These are phyloP conservation scores for Coremacera marginata DNA, from an alignment of 2,888 invertebrate species.

Conservation along the genomic window DNA sequence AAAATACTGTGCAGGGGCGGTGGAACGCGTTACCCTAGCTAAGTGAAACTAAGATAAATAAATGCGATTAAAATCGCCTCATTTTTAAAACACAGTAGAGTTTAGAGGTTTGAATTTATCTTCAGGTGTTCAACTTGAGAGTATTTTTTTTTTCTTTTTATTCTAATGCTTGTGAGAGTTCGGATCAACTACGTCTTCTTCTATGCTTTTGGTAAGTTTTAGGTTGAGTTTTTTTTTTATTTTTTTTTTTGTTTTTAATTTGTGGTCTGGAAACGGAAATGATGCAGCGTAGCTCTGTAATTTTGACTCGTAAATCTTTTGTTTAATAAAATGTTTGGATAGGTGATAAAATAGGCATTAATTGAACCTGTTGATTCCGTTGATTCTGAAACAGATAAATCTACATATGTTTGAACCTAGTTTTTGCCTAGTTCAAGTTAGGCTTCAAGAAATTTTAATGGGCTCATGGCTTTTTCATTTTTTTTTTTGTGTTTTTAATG, in stretches of 20 bases:
- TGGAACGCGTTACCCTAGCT: background rate
- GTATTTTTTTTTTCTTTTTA: conserved; percentile 51
- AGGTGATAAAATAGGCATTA: conserved; percentile 38
- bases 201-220: conserved; percentile 40
- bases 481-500: background rate
- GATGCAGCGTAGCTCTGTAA: conserved; percentile 61
- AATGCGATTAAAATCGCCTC: conserved; percentile 33
- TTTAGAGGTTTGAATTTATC: conserved; percentile 1
- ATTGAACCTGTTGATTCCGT: conserved; percentile 36
- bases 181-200: too few species aligned
- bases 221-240: conserved; percentile 15
- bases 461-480: too few species aligned
- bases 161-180: conserved; percentile 55
- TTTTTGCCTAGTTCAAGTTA: background rate
- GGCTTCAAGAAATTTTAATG: background rate
- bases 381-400: background rate
- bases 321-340: conserved; percentile 43
- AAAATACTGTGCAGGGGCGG: background rate
- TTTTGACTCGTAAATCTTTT: conserved; percentile 61
- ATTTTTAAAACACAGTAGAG: background rate
- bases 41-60: conserved; percentile 21
- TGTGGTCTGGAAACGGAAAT: conserved; percentile 56
- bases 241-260: conserved; percentile 12
- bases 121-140: conserved; percentile 17
- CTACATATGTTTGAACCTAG: background rate